phyloP scores from a whole-genome alignment of 2,797 vertebrate species.

The Paratrypauchen microcephalus region DNA sequence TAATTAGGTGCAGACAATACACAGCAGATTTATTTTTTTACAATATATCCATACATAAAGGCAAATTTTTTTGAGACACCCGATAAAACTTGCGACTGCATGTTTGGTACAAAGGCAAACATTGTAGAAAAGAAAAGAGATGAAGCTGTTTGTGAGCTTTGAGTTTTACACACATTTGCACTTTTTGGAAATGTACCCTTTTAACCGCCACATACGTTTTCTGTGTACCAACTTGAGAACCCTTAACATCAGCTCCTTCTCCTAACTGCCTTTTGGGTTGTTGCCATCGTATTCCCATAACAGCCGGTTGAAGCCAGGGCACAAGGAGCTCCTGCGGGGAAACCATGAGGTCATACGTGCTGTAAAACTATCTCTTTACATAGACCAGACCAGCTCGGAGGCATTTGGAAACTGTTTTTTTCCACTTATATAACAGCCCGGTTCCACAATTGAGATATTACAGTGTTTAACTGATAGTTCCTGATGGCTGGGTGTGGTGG shows the following conservation, averaged over 20 bases:
- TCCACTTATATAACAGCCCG: slow-evolving; percentile 18
- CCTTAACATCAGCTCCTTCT: neutral
- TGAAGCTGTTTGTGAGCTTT: too few relatives aligned
- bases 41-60: too few relatives aligned
- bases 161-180: too few relatives aligned
- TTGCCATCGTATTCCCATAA: neutral
- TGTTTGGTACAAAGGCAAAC: too few relatives aligned
- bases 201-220: too few relatives aligned
- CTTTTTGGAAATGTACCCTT: too few relatives aligned
- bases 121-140: too few relatives aligned
- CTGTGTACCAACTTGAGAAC: too few relatives aligned
- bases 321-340: neutral
- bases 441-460: slow-evolving; percentile 16
- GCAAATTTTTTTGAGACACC: too few relatives aligned
- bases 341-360: slow-evolving; percentile 23
- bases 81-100: too few relatives aligned
- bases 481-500: slow-evolving; percentile 29
- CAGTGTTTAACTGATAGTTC: slow-evolving; percentile 23
- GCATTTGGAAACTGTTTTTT: slow-evolving; percentile 21
- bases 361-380: slow-evolving; percentile 13
- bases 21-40: too few relatives aligned
- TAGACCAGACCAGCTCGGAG: slow-evolving; percentile 12
- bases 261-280: neutral
- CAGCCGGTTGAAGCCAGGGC: slow-evolving; percentile 16
- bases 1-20: too few relatives aligned